These are phyloP conservation scores for Trachelus stipa DNA, from an alignment of 2,888 invertebrate genomes.

Conservation along the genomic window DNA sequence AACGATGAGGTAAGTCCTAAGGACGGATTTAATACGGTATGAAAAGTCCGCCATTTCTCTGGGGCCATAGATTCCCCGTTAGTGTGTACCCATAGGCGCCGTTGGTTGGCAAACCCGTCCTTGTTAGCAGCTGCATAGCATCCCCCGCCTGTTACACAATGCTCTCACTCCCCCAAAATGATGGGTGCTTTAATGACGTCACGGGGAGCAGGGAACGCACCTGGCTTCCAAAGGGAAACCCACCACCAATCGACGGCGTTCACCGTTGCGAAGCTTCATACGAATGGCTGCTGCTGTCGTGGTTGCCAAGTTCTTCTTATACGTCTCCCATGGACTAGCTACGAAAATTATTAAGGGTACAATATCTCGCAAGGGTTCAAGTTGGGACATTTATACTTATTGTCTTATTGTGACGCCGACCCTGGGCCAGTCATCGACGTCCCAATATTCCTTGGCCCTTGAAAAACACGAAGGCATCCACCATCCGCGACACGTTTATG, in stretches of 20 bases:
- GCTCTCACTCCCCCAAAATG: conserved; percentile 40
- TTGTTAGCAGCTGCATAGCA: conserved; percentile 63
- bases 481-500: conserved; percentile 54
- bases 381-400: neutral
- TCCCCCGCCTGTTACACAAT: conserved; percentile 64
- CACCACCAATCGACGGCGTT: conserved; percentile 51
- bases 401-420: conserved; percentile 1
- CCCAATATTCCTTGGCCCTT: neutral
- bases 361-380: neutral
- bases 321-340: neutral
- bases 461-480: neutral
- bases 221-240: conserved; percentile 50
- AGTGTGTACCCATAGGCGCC: conserved; percentile 13
- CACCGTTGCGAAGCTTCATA: conserved; percentile 16
- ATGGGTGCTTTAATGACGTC: conserved; percentile 66
- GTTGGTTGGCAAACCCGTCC: conserved; percentile 50
- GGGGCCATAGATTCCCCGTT: conserved; percentile 29
- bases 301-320: neutral
- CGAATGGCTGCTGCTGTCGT: neutral
- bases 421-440: neutral
- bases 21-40: conserved; percentile 1
- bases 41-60: conserved; percentile 39
- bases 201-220: conserved; percentile 56
- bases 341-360: neutral
- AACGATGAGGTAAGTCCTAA: neutral